These are phyloP conservation scores for Halcyon leucocephala DNA, from an alignment of 2,797 vertebrate species.

Conservation along the genomic window DNA sequence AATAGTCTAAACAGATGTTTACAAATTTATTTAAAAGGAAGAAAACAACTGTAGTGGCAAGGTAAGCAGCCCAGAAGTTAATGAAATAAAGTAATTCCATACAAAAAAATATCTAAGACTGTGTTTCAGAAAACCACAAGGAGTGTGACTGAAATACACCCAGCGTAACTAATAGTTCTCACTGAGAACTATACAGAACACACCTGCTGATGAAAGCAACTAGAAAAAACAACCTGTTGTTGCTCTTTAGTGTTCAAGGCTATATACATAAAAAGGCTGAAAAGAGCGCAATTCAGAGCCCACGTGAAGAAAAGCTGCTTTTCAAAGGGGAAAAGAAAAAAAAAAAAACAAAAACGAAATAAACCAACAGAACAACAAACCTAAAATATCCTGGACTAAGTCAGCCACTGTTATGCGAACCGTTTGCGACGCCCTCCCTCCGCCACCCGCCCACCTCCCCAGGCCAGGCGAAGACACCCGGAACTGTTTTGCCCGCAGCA, in stretches of 20 bases:
- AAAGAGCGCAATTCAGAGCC: background rate
- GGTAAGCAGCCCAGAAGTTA: background rate
- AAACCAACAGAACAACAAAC: background rate
- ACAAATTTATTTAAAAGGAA: background rate
- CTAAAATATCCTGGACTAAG: fast-evolving
- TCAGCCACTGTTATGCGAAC: fast-evolving
- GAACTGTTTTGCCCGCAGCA: background rate
- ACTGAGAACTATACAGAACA: too few relatives aligned
- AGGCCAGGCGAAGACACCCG: background rate
- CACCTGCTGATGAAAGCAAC: background rate
- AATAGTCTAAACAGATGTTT: background rate
- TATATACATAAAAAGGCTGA: too few relatives aligned
- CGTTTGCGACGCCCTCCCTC: too few relatives aligned
- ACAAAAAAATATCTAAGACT: background rate
- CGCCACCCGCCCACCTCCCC: background rate
- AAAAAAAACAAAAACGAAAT: background rate
- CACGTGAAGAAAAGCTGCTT: too few relatives aligned
- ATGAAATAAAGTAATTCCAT: background rate
- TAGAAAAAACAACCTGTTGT: slow-evolving; percentile 23
- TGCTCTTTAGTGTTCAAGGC: background rate
- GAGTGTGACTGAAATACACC: fast-evolving
- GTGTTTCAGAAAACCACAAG: background rate
- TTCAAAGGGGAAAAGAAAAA: too few relatives aligned
- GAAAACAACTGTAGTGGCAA: fast-evolving
- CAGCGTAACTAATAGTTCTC: fast-evolving